Evolutionary conservation across 2,888 invertebrate species (phyloP).

Genomic region (Yponomeuta plumbellus): DNA sequence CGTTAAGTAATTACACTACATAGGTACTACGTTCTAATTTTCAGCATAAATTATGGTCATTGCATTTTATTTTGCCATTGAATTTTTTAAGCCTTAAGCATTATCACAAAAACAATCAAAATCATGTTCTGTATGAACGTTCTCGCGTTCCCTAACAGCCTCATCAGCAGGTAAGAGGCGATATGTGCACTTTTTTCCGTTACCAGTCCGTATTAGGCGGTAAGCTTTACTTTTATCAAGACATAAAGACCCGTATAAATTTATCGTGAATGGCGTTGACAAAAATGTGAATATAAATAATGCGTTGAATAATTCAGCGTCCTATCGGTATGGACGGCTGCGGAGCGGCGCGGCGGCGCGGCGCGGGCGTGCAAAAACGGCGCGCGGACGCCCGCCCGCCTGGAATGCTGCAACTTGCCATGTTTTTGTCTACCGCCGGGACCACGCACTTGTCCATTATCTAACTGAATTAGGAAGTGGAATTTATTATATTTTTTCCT

Average conservation of each 20-base stretch:
- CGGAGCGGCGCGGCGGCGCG: constrained; percentile 4
- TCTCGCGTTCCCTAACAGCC: neutral
- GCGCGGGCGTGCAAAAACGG: constrained; percentile 32
- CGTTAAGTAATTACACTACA: no score
- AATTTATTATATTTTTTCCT: constrained; percentile 40
- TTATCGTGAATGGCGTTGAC: constrained; percentile 72
- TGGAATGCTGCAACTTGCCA: constrained; percentile 58
- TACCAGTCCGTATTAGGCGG: constrained; percentile 50
- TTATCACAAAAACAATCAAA: neutral
- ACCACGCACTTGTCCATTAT: constrained; percentile 74
- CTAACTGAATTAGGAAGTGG: constrained; percentile 61
- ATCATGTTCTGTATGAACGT: neutral
- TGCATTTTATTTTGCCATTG: constrained; percentile 25
- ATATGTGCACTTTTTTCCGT: constrained; percentile 37
- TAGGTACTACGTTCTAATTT: constrained; percentile 14
- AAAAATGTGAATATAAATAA: constrained; percentile 75
- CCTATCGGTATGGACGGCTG: constrained; percentile 63
- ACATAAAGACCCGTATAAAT: constrained; percentile 74
- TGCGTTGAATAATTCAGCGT: constrained; percentile 75
- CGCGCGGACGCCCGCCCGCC: constrained; percentile 37
- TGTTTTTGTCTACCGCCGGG: constrained; percentile 72
- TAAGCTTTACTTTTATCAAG: constrained; percentile 75
- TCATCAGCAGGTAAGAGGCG: neutral
- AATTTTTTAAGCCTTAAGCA: constrained; percentile 17
- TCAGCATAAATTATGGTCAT: constrained; percentile 35